A percentile compares a stretch with the other conserved stretches of the same genome.
These are phyloP conservation scores for Aspidiotus destructor DNA, from an alignment of 2,888 invertebrate species.

Conservation along the genomic window DNA sequence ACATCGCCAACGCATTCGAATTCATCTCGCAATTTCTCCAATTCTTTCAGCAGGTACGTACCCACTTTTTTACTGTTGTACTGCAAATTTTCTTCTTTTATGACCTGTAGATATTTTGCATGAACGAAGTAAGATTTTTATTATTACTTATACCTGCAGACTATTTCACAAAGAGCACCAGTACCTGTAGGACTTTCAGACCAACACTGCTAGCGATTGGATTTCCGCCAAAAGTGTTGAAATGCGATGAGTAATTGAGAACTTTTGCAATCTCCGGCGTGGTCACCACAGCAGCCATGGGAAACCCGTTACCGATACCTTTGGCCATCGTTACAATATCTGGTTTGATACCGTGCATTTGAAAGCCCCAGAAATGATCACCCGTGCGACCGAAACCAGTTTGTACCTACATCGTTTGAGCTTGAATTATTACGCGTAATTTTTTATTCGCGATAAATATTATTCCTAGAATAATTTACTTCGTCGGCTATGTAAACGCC, in stretches of 20 bases:
- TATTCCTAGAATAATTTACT: conserved; percentile 45
- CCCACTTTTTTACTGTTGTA: conserved; percentile 66
- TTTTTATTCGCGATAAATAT: background rate
- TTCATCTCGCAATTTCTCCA: conserved; percentile 59
- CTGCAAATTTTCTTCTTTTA: conserved; percentile 77
- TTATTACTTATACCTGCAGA: background rate
- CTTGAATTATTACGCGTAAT: background rate
- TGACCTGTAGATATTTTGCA: conserved; percentile 52
- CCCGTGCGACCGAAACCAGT: conserved; percentile 94
- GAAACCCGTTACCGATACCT: conserved; percentile 92
- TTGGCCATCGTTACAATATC: conserved; percentile 96
- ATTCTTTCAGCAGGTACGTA: conserved; percentile 64
- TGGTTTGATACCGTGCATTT: conserved; percentile 72
- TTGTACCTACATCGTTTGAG: conserved; percentile 57
- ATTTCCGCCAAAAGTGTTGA: conserved; percentile 95
- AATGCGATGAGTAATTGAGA: conserved; percentile 66
- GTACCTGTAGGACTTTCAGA: conserved; percentile 80
- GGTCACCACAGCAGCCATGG: conserved; percentile 89
- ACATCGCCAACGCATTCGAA: conserved; percentile 80
- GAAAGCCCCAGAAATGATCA: conserved; percentile 92
- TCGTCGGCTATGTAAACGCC: conserved; percentile 89
- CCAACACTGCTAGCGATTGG: conserved; percentile 83
- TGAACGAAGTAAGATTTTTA: background rate
- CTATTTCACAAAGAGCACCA: background rate
- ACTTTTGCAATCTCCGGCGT: conserved; percentile 75